Percentiles rank a stretch among this genome's conserved stretches.
phyloP scores from a whole-genome alignment of 2,888 invertebrate species.

The Rhamphomyia laevipes region DNA sequence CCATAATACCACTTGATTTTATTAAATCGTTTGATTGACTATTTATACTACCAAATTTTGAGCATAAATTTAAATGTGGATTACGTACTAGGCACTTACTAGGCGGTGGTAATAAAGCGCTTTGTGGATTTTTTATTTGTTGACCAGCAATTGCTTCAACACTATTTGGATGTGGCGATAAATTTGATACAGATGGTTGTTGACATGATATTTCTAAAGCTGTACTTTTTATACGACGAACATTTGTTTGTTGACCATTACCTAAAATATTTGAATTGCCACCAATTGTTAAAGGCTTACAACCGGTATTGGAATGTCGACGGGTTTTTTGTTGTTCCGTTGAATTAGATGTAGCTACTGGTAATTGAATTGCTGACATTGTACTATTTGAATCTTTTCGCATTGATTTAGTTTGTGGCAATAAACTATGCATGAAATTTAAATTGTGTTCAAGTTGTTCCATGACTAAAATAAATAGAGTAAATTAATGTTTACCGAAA shows the following conservation, averaged over 20 bases:
- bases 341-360: conserved; percentile 26
- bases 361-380: conserved; percentile 50
- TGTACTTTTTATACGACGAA: conserved; percentile 57
- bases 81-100: conserved; percentile 58
- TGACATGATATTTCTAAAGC: conserved; percentile 60
- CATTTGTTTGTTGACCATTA: conserved; percentile 22
- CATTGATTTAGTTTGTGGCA: conserved; percentile 37
- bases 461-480: background rate
- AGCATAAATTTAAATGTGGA: conserved; percentile 57
- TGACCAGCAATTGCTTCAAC: conserved; percentile 60
- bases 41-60: conserved; percentile 33
- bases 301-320: conserved; percentile 39
- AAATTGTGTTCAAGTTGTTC: background rate
- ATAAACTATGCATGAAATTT: background rate
- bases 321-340: conserved; percentile 15
- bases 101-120: conserved; percentile 52
- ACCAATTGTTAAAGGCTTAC: conserved; percentile 24
- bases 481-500: background rate
- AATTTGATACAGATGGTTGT: conserved; percentile 54
- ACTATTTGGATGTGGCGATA: conserved; percentile 72
- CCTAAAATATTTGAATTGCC: background rate
- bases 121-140: conserved; percentile 51
- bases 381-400: conserved; percentile 49
- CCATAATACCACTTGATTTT: conserved; percentile 17
- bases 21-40: too few relatives aligned